These are phyloP conservation scores for Diadophis punctatus DNA, from an alignment of 2,113 vertebrate species.

Conservation along the genomic window DNA sequence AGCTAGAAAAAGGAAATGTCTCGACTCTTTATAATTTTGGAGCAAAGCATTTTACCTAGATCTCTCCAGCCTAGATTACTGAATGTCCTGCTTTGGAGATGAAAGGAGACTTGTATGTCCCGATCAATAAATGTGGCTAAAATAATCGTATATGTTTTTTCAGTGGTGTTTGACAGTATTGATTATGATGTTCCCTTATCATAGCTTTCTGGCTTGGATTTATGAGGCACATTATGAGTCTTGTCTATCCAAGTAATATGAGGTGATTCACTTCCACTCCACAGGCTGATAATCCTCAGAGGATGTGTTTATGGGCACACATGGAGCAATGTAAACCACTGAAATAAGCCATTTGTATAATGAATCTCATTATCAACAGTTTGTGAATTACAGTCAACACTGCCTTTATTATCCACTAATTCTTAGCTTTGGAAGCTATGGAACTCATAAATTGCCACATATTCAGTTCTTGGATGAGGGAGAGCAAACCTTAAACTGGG, in stretches of 20 bases:
- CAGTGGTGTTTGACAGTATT: background rate
- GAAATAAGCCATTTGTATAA: background rate
- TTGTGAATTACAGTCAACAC: background rate
- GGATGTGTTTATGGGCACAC: background rate
- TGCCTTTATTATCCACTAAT: background rate
- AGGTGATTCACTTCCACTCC: background rate
- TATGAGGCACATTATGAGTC: background rate
- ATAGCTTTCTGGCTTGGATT: background rate
- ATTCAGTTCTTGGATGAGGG: background rate
- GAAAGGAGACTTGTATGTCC: background rate
- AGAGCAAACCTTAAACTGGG: background rate
- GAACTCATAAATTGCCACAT: background rate
- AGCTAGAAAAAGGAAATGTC: background rate
- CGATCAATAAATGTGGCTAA: background rate
- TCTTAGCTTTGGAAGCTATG: background rate
- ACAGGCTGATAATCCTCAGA: background rate
- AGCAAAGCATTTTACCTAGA: background rate
- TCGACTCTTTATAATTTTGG: background rate
- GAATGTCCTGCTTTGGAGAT: background rate
- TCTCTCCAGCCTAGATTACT: background rate
- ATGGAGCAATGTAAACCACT: background rate
- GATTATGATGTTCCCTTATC: background rate
- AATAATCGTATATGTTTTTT: background rate
- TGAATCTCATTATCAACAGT: background rate
- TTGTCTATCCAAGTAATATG: background rate